Conservation (phyloP, 2,888 invertebrate species). For the Agrenia bidenticulata region DNA sequence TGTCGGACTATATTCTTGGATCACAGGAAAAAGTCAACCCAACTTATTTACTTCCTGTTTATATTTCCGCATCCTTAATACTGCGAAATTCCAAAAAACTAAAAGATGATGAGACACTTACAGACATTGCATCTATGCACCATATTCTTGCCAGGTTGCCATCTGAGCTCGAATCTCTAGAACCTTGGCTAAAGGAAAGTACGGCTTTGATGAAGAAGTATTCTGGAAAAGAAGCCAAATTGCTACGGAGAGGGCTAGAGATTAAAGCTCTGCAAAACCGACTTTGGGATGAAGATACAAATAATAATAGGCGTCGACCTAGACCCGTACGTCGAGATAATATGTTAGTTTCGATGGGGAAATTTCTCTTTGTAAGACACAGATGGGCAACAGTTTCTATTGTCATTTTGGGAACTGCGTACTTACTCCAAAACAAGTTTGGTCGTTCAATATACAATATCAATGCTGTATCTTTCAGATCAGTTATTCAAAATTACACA, state of each 20-base stretch:
- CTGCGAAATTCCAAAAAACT: conserved; percentile 40
- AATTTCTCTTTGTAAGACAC: conserved; percentile 45
- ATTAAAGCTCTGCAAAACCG: conserved; percentile 47
- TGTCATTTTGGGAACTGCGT: conserved; percentile 41
- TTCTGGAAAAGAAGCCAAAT: conserved; percentile 31
- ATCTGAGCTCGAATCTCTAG: conserved; percentile 35
- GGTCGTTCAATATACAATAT: conserved; percentile 36
- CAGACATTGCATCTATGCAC: conserved; percentile 50
- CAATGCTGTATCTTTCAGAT: neutral
- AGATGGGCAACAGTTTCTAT: conserved; percentile 44
- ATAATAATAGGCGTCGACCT: conserved; percentile 19
- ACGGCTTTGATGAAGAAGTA: conserved; percentile 43
- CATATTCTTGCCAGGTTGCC: conserved; percentile 45
- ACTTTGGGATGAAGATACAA: conserved; percentile 49
- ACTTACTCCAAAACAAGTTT: conserved; percentile 38
- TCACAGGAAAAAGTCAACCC: conserved; percentile 34
- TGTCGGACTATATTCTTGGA: conserved; percentile 50
- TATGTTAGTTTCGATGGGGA: conserved; percentile 29
- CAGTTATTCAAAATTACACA: conserved; percentile 22
- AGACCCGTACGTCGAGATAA: neutral
- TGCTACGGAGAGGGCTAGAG: conserved; percentile 38
- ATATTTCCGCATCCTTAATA: conserved; percentile 46
- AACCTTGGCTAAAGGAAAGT: conserved; percentile 50
- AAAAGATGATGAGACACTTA: conserved; percentile 30
- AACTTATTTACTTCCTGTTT: conserved; percentile 46